Conservation (phyloP, 2,797 vertebrate species). For the Smutsia gigantea region DNA sequence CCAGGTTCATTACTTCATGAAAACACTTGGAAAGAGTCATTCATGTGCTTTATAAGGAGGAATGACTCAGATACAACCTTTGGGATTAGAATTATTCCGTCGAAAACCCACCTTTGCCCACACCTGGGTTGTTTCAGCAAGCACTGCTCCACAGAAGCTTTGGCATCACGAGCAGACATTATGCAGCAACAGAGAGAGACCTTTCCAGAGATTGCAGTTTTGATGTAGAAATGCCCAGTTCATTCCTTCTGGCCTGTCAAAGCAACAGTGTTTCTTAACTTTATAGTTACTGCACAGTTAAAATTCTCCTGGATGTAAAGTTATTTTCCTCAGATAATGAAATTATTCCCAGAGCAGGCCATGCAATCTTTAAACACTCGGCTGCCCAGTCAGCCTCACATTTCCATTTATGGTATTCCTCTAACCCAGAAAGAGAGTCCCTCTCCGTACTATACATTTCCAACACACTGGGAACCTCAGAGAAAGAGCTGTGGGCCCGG, state of each 20-base stretch:
- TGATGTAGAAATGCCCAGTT: neutral
- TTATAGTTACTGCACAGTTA: neutral
- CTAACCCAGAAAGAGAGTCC: neutral
- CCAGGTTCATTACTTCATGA: neutral
- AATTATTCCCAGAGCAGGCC: neutral
- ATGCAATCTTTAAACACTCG: neutral
- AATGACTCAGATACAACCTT: neutral
- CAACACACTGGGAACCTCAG: neutral
- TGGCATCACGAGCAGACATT: neutral
- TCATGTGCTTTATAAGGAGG: neutral
- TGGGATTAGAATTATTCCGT: neutral
- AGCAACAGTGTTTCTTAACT: neutral
- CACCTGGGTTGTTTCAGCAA: neutral
- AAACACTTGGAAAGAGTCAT: neutral
- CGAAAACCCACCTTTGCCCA: neutral
- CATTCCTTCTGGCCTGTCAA: neutral
- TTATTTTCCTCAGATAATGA: constrained; percentile 9
- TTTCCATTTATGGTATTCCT: neutral
- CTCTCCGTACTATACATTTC: neutral
- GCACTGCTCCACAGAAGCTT: neutral
- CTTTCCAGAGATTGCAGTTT: neutral
- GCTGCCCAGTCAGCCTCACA: neutral
- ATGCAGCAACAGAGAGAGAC: neutral
- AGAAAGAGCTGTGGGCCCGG: neutral
- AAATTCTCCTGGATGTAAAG: neutral